Evolutionary conservation across 1,140 invertebrate genomes (phyloP).

Genomic region (Sarcophaga peregrina): DNA sequence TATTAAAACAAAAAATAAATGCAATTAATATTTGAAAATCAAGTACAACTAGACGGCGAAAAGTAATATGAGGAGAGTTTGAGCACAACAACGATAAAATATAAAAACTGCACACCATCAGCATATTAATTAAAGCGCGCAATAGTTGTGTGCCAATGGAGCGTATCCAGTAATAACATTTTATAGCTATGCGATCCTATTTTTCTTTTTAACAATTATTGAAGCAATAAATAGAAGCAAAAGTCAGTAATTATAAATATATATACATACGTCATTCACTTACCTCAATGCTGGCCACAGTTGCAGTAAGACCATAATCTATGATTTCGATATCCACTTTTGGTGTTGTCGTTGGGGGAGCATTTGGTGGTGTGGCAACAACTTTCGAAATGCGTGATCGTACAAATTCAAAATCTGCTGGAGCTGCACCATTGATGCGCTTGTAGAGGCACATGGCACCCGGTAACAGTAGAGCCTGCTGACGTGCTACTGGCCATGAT

Average conservation of each 20-base stretch:
- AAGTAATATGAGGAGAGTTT: neutral
- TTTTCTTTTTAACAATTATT: too few species aligned
- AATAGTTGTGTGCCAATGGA: neutral
- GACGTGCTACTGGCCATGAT: slow-evolving; percentile 57
- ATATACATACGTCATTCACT: slow-evolving; percentile 44
- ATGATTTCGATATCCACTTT: slow-evolving; percentile 72
- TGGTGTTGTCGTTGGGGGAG: slow-evolving; percentile 59
- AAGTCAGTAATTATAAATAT: neutral
- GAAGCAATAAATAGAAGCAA: neutral
- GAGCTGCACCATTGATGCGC: slow-evolving; percentile 52
- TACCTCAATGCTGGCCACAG: slow-evolving; percentile 57
- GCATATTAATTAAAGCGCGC: slow-evolving; percentile 3
- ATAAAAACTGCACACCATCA: slow-evolving; percentile 26
- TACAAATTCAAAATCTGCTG: slow-evolving; percentile 59
- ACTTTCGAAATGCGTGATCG: slow-evolving; percentile 53
- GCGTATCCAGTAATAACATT: neutral
- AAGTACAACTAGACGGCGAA: neutral
- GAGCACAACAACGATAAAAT: neutral
- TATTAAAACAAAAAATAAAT: slow-evolving; percentile 2
- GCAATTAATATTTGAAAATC: slow-evolving; percentile 20
- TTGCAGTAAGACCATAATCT: slow-evolving; percentile 74
- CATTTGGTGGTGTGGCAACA: slow-evolving; percentile 46
- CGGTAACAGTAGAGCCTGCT: slow-evolving; percentile 53
- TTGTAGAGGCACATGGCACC: slow-evolving; percentile 59
- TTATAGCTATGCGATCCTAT: neutral